These are phyloP conservation scores for Scaptomyza graminum DNA, from an alignment of 1,140 invertebrate species.

Conservation along the genomic window DNA sequence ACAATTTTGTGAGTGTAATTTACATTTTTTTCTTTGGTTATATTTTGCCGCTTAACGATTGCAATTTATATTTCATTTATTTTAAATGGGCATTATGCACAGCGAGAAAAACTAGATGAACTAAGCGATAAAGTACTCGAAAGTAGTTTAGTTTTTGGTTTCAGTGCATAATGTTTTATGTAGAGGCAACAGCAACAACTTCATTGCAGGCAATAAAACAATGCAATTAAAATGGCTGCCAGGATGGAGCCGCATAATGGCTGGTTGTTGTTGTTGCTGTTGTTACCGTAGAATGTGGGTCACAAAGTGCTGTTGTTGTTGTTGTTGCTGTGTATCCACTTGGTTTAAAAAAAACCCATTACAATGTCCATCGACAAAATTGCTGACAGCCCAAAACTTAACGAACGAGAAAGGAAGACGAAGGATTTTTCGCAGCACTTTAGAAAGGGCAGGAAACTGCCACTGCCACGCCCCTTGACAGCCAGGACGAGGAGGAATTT, in stretches of 20 bases:
- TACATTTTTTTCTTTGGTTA: too few relatives aligned
- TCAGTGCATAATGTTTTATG: neutral
- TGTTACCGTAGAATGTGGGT: too few relatives aligned
- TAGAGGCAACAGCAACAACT: constrained; percentile 37
- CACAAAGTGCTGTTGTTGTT: constrained; percentile 39
- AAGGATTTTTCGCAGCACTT: constrained; percentile 45
- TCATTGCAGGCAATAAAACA: constrained; percentile 67
- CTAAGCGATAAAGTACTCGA: too few relatives aligned
- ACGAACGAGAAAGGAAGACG: constrained; percentile 7
- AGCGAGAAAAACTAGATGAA: neutral
- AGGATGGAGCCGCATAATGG: constrained; percentile 21
- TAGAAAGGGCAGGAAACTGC: constrained; percentile 32
- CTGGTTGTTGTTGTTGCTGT: constrained; percentile 30
- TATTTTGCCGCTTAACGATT: constrained; percentile 3
- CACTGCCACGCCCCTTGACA: too few relatives aligned
- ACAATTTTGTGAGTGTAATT: constrained; percentile 1
- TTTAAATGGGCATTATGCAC: neutral
- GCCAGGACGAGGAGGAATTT: constrained; percentile 10
- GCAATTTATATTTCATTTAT: constrained; percentile 24
- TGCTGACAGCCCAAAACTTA: constrained; percentile 47
- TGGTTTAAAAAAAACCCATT: constrained; percentile 53
- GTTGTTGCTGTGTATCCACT: constrained; percentile 35
- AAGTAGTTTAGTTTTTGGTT: neutral
- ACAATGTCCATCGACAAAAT: constrained; percentile 74
- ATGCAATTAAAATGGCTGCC: constrained; percentile 73